A percentile compares a stretch with the other conserved stretches of the same genome.
phyloP scores from a whole-genome alignment of 2,113 vertebrate genomes.

The Apodemus sylvaticus region DNA sequence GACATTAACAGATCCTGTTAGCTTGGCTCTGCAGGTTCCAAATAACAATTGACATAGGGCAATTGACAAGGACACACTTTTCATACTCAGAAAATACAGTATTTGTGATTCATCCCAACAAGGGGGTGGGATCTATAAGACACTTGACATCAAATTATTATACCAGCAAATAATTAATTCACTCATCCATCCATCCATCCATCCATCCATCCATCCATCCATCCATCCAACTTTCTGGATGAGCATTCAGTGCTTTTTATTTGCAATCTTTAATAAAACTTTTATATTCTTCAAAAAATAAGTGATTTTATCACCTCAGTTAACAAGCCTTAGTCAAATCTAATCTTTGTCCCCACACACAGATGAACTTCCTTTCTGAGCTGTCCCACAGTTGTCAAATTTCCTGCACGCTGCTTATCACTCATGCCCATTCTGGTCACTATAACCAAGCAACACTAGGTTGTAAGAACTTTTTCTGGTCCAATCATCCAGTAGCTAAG shows the following conservation, averaged over 20 bases:
- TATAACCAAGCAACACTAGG: background rate
- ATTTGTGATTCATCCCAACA: too few species aligned
- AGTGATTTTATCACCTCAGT: background rate
- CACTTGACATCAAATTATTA: background rate
- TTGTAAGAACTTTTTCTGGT: background rate
- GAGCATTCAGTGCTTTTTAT: background rate
- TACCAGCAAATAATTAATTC: too few species aligned
- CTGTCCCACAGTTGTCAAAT: background rate
- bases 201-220: background rate
- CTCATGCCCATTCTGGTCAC: background rate
- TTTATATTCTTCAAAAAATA: background rate
- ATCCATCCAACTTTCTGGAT: background rate
- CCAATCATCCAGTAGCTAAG: background rate
- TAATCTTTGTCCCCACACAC: background rate
- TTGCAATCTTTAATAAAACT: background rate
- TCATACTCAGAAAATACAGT: too few species aligned
- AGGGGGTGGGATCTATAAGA: background rate
- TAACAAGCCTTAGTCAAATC: background rate
- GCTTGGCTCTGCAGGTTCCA: too few species aligned
- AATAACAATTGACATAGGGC: too few species aligned
- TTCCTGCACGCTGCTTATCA: background rate
- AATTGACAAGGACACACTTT: too few species aligned
- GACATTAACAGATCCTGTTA: too few species aligned
- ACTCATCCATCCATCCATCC: background rate
- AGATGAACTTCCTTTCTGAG: background rate